These are phyloP conservation scores for Drosophila seguyi DNA, from an alignment of 1,140 invertebrate genomes.

Conservation along the genomic window DNA sequence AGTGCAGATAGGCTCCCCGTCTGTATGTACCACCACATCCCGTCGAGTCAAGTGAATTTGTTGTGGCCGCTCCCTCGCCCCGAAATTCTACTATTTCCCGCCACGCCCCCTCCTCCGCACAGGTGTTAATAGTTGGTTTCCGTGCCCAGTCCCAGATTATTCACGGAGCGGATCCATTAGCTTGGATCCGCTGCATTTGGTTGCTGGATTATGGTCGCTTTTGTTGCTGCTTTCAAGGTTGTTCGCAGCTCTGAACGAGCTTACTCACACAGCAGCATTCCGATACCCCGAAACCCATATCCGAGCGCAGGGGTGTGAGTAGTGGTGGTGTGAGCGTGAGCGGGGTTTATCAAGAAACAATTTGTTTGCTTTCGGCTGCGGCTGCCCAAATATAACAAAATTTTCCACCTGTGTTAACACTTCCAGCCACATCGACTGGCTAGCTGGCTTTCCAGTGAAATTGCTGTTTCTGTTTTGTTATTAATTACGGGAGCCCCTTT, in stretches of 20 bases:
- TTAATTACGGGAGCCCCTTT: constrained; percentile 55
- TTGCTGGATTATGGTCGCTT: constrained; percentile 51
- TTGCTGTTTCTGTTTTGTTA: constrained; percentile 34
- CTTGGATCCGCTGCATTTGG: constrained; percentile 11
- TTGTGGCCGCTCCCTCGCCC: constrained; percentile 61
- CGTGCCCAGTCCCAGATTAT: constrained; percentile 34
- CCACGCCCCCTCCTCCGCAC: constrained; percentile 32
- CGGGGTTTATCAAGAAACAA: constrained; percentile 67
- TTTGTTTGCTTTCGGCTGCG: constrained; percentile 54
- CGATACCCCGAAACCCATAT: constrained; percentile 14
- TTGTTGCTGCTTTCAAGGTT: constrained; percentile 66
- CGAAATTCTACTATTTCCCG: constrained; percentile 16
- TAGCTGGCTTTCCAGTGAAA: constrained; percentile 57
- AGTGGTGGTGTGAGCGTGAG: constrained; percentile 1
- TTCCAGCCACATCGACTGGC: constrained; percentile 21
- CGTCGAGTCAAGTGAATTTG: constrained; percentile 3
- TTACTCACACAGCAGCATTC: constrained; percentile 29
- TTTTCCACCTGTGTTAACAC: constrained; percentile 58
- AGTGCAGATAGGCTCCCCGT: constrained; percentile 1
- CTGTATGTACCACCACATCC: constrained; percentile 26
- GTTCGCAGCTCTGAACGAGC: constrained; percentile 47
- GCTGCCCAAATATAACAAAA: constrained; percentile 52
- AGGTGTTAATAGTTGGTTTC: constrained; percentile 50
- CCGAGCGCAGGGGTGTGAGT: constrained; percentile 4
- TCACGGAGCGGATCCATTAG: constrained; percentile 35